Conservation (phyloP, 1,140 invertebrate species). For the Heliothis virescens region DNA sequence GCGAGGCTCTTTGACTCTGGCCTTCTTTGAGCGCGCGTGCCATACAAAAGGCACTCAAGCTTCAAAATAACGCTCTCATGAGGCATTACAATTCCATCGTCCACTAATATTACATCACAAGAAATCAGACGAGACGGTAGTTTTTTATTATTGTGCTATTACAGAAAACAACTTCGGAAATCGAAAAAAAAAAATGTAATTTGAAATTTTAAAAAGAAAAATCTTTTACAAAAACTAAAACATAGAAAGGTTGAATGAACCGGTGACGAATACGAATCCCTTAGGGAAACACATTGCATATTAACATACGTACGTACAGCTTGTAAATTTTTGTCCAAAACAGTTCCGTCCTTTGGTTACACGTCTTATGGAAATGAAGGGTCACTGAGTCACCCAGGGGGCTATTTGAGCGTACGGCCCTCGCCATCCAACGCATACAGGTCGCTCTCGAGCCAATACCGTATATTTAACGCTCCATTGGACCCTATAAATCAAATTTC, state of each 20-base stretch:
- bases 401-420: slow-evolving; percentile 2
- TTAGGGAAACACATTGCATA: not conserved
- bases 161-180: not conserved
- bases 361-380: slow-evolving; percentile 8
- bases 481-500: slow-evolving; percentile 36
- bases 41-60: not conserved
- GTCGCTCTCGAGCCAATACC: slow-evolving; percentile 13
- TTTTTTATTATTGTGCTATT: not conserved
- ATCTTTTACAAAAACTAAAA: too few relatives aligned
- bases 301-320: not conserved
- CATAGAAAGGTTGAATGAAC: not conserved
- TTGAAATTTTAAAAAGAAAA: too few relatives aligned
- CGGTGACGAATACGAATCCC: not conserved
- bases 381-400: slow-evolving; percentile 5
- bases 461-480: slow-evolving; percentile 43
- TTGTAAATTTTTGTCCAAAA: not conserved
- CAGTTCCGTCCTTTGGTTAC: not conserved
- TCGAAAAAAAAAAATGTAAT: too few relatives aligned
- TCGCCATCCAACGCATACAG: not conserved
- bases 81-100: not conserved
- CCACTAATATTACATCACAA: not conserved
- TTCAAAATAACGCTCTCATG: slow-evolving; percentile 24
- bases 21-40: not conserved
- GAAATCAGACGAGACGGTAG: too few relatives aligned
- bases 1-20: slow-evolving; percentile 8